These are phyloP conservation scores for Corapipo altera DNA, from an alignment of 2,113 vertebrate species.

Conservation along the genomic window DNA sequence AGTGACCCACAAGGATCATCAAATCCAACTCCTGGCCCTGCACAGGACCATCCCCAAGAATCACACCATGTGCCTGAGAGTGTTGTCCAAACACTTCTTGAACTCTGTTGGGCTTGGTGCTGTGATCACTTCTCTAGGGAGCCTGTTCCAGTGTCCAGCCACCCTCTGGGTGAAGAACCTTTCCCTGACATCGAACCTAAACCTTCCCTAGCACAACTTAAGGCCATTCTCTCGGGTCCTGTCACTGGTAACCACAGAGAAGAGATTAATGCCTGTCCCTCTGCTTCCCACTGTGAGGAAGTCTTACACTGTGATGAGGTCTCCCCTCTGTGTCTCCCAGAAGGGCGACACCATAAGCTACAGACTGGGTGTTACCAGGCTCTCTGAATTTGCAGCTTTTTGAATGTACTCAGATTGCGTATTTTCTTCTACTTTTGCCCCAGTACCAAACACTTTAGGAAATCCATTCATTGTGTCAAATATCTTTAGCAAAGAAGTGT, in stretches of 20 bases:
- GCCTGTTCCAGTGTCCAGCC: rapidly evolving
- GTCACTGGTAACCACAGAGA: neutral
- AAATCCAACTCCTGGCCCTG: neutral
- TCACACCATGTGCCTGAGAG: neutral
- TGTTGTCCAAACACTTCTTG: rapidly evolving
- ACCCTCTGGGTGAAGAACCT: rapidly evolving
- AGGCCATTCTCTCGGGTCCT: neutral
- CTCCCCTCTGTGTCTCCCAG: neutral
- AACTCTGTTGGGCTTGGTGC: neutral
- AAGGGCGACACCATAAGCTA: neutral
- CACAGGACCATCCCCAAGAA: neutral
- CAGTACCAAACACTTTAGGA: neutral
- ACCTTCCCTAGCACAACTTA: rapidly evolving
- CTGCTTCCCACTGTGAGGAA: neutral
- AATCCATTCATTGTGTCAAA: neutral
- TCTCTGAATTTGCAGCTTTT: neutral
- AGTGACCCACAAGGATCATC: neutral
- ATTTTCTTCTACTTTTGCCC: neutral
- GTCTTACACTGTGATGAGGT: neutral
- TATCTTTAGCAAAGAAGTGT: neutral
- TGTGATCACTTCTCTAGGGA: neutral
- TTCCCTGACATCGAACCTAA: neutral
- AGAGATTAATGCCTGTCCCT: neutral
- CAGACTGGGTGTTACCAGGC: neutral
- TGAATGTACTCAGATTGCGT: neutral